Evolutionary conservation across 2,797 vertebrate genomes (phyloP).

Genomic region (Pangasius djambal): DNA sequence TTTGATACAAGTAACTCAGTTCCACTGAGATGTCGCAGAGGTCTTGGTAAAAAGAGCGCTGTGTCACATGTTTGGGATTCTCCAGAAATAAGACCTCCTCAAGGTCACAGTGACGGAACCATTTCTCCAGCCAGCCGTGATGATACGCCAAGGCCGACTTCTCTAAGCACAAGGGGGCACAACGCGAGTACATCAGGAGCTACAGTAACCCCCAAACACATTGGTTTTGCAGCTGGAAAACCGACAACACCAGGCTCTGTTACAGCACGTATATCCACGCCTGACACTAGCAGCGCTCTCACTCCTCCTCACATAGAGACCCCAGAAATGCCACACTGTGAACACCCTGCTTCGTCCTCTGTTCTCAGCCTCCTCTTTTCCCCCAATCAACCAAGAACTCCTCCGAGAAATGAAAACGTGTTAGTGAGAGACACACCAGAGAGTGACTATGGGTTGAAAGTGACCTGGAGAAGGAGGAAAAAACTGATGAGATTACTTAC

Average conservation of each 20-base stretch:
- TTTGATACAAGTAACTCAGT: slow-evolving; percentile 68
- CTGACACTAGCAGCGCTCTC: slow-evolving; percentile 41
- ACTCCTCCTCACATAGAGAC: slow-evolving; percentile 68
- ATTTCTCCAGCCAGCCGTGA: slow-evolving; percentile 25
- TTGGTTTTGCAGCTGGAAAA: slow-evolving; percentile 20
- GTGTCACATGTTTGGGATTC: slow-evolving; percentile 1
- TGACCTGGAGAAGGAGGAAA: slow-evolving; percentile 85
- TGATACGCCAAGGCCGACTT: slow-evolving; percentile 44
- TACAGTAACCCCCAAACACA: slow-evolving; percentile 22
- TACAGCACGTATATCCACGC: slow-evolving; percentile 38
- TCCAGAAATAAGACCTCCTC: slow-evolving; percentile 35
- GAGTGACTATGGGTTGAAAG: slow-evolving; percentile 84
- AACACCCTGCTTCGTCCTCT: slow-evolving; percentile 23
- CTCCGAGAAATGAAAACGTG: slow-evolving; percentile 55
- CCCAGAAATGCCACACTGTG: slow-evolving; percentile 59
- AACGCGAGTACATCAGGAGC: background rate
- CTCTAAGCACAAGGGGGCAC: slow-evolving; percentile 33
- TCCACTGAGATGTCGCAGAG: slow-evolving; percentile 43
- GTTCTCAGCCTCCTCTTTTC: slow-evolving; percentile 55
- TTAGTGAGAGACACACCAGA: slow-evolving; percentile 87
- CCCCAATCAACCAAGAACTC: slow-evolving; percentile 50
- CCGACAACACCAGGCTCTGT: slow-evolving; percentile 39
- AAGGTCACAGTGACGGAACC: slow-evolving; percentile 8
- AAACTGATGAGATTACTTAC: slow-evolving; percentile 75
- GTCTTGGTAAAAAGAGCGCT: slow-evolving; percentile 39